Percentiles rank a stretch among this genome's conserved stretches.
These are phyloP conservation scores for Slavum lentiscoides DNA, from an alignment of 2,888 invertebrate genomes.

Conservation along the genomic window DNA sequence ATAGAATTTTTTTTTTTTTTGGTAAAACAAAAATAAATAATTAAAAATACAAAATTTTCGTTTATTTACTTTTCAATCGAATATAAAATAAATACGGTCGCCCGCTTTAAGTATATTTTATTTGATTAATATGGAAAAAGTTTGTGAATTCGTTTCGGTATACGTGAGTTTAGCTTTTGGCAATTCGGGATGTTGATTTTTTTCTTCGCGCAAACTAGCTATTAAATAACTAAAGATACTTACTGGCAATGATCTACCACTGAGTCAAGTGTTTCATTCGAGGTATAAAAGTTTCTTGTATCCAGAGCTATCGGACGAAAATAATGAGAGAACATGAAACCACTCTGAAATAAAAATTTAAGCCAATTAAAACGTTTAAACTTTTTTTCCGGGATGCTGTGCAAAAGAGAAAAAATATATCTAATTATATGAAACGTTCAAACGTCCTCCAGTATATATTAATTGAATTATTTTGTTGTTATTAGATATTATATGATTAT, in stretches of 20 bases:
- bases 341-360: not conserved
- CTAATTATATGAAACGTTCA: too few relatives aligned
- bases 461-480: too few relatives aligned
- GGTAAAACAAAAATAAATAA: too few relatives aligned
- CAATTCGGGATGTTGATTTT: not conserved
- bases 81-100: not conserved
- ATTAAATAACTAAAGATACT: not conserved
- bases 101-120: not conserved
- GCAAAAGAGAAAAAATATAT: too few relatives aligned
- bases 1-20: too few relatives aligned
- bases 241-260: conserved; percentile 1
- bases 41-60: too few relatives aligned
- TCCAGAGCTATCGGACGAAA: not conserved
- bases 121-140: not conserved
- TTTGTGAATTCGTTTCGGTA: not conserved
- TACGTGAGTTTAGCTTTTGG: not conserved
- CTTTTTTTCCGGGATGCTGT: not conserved
- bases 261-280: conserved; percentile 6
- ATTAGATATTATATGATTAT: too few relatives aligned
- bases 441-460: too few relatives aligned
- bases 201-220: not conserved
- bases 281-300: conserved; percentile 2
- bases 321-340: conserved; percentile 22
- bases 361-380: conserved; percentile 14
- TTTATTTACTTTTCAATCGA: too few relatives aligned